Base-by-base conservation (phyloP, 2,113 vertebrate species). In the Apaloderma vittatum region DNA sequence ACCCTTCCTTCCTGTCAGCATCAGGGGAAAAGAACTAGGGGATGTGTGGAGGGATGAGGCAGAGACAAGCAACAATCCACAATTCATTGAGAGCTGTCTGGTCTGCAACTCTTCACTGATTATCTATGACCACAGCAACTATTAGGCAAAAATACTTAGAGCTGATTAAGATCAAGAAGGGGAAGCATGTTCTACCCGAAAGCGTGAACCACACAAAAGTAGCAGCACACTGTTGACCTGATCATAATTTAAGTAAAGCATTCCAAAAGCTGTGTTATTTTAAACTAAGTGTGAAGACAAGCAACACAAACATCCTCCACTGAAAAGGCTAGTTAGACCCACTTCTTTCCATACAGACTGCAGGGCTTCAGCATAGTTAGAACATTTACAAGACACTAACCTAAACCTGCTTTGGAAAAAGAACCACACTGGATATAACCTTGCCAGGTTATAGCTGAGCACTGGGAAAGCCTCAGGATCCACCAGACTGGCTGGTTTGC, bases 201-300 rank as follows among this genome's bases (percentile, higher is more conserved):
- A 68, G 23, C 37, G 63, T 0, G 4, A 86, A n/a, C 29, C 2
- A 14, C 19, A 82, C 0, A 1, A 7, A 32, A 80, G 34, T 1
- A 55, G 21, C n/a, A 46, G 8, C 15, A 32, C 15, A 36, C 27
- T 74, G 55, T 37, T 14, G 15, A 78, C 46, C 29, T 59, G 30
- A 43, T 23, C 12, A 67, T 34, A 61, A 63, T 21, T 48, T 55
- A 78, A 90, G 55, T 36, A 79, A 76, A 40, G 32, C 10, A 63
- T n/a, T 58, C 15, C 8, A 74, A 73, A 66, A 88, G 14, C 14
- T 26, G 6, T 19, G 23, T 29, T 75, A 70, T n/a, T 77, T 77
- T 62, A 70, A 80, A 15, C 19, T 17, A 65, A 57, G 8, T 2
- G 15, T 12, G 13, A 70, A 81, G 26, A 71, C 5, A 40, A 36